Conservation (phyloP, 1,140 invertebrate genomes). For the Lordiphosa stackelbergi region DNA sequence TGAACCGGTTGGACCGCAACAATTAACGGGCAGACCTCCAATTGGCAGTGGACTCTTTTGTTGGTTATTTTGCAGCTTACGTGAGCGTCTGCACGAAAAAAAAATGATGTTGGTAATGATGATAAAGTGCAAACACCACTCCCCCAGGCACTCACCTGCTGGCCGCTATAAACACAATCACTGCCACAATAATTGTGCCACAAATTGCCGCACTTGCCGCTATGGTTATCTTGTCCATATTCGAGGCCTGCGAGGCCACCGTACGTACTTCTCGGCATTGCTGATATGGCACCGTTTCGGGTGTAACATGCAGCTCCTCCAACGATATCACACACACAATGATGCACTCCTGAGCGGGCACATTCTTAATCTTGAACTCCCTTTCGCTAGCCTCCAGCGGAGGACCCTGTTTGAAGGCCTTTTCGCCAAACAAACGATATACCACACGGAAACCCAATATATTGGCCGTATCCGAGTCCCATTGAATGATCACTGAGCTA, state of each 20-base stretch:
- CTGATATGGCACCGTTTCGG: constrained; percentile 88
- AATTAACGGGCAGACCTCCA: constrained; percentile 84
- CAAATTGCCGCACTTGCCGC: constrained; percentile 95
- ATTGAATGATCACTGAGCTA: constrained; percentile 92
- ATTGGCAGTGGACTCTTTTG: constrained; percentile 84
- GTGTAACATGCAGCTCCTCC: constrained; percentile 90
- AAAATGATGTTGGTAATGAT: constrained; percentile 14
- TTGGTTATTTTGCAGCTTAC: constrained; percentile 86
- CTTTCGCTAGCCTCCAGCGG: constrained; percentile 90
- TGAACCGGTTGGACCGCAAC: constrained; percentile 86
- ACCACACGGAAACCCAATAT: constrained; percentile 93
- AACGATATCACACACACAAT: constrained; percentile 94
- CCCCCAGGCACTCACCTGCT: constrained; percentile 78
- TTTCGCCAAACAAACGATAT: constrained; percentile 92
- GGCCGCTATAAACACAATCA: constrained; percentile 91
- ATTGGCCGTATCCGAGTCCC: constrained; percentile 91
- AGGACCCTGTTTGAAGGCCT: constrained; percentile 91
- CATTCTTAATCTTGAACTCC: constrained; percentile 94
- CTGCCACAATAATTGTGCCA: constrained; percentile 92
- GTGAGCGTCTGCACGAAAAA: constrained; percentile 79
- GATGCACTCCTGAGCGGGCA: constrained; percentile 93
- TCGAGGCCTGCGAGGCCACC: constrained; percentile 86
- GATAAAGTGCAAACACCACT: constrained; percentile 24
- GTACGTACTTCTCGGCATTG: constrained; percentile 94
- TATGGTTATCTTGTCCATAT: constrained; percentile 96